Evolutionary conservation across 2,113 vertebrate genomes (phyloP).

Genomic region (Sialia sialis): DNA sequence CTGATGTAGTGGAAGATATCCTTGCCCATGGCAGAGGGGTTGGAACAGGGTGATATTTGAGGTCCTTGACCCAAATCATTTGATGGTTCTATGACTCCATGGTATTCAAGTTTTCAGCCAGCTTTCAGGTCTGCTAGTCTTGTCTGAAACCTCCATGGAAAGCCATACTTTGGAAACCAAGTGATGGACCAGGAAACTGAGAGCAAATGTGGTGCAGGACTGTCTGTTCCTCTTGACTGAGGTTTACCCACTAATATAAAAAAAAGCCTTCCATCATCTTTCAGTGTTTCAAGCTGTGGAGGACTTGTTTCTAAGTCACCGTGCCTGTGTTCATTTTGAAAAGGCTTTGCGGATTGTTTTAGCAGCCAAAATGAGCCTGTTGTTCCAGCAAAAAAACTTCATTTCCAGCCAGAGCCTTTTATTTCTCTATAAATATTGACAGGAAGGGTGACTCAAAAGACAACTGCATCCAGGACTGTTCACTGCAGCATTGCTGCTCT

Average conservation of each 20-base stretch:
- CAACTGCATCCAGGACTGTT: background rate
- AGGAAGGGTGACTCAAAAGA: conserved; percentile 57
- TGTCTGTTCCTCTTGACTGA: background rate
- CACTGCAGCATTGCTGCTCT: background rate
- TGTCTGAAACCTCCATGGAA: background rate
- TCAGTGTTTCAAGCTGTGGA: background rate
- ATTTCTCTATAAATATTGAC: conserved; percentile 51
- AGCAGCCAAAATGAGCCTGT: conserved; percentile 4
- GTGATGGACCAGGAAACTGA: background rate
- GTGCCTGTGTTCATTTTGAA: background rate
- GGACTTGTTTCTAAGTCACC: background rate
- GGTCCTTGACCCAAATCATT: background rate
- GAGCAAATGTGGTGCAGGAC: background rate
- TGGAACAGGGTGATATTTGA: background rate
- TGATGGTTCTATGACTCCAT: background rate
- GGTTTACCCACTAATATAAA: background rate
- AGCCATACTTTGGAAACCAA: background rate
- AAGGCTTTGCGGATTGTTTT: conserved; percentile 1
- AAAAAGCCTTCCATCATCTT: background rate
- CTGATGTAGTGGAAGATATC: background rate
- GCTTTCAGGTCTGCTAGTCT: background rate
- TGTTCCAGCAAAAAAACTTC: conserved; percentile 23
- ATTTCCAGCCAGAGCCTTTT: conserved; percentile 30
- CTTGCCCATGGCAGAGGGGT: background rate
- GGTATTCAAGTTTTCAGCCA: background rate